Evolutionary conservation across 2,797 vertebrate genomes (phyloP), one percentile per base, ranked within the genome.

Genomic region (Parauchenoglanis punctatus): DNA sequence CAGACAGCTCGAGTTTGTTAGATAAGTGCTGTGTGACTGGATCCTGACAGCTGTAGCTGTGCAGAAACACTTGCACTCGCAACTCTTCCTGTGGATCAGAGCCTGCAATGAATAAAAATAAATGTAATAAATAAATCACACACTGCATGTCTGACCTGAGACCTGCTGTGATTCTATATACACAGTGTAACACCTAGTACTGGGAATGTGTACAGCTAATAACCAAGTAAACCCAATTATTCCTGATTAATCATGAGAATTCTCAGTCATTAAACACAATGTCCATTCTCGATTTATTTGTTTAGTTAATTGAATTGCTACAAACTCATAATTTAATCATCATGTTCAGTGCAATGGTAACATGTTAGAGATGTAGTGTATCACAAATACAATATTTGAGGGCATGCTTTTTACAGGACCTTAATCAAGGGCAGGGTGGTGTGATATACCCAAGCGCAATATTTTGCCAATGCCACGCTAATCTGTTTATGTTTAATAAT

Each of bases 11-110:
- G 13, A 68, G 84, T 83, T 91, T 83, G 7, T 85, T 88, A 59
- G 85, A 87, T 70, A 93, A 92, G 61, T 92, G 85, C 68, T 94
- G 92, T 89, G 92, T 91, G 86, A 93, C 85, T n/a, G 87, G 86
- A 40, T 94, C 94, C 7, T 93, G 84, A 63, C 70, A 82, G 58
- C 81, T 65, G 8, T 87, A 90, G 83, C 87, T 92, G 84, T 93
- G 94, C 61, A 91, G 93, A 87, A 86, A 88, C 76, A 85, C 86
- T 13, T 59, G 20, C 10, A 93, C 90, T 7, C 92, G 88, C 28
- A 95, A 84, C 68, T 90, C 91, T 17, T 82, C 80, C 46, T 93
- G 91, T 72, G 91, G 61, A 84, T 61, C 76, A 8, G 78, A 44
- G 83, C 68, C 90, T 86, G 78, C 8, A 68, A 82, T 46, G 58